phyloP scores from a whole-genome alignment of 2,888 invertebrate species.

The Drosophila parthenogenetica region DNA sequence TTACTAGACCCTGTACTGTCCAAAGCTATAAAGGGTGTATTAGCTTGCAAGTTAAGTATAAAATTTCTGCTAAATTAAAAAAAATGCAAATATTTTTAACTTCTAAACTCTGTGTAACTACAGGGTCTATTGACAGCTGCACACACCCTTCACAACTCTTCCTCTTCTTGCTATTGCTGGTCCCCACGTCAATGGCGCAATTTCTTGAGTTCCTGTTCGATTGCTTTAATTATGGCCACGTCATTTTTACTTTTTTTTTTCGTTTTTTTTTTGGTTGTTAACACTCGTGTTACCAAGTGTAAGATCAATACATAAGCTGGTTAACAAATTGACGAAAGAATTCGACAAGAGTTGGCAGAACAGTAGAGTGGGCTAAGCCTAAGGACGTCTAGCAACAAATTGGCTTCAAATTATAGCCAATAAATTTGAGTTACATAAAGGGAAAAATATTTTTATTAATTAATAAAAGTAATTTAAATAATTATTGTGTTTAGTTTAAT shows the following conservation, averaged over 20 bases:
- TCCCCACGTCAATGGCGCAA: slow-evolving; percentile 51
- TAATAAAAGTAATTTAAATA: too few relatives aligned
- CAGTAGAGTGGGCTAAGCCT: neutral
- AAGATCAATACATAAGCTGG: slow-evolving; percentile 16
- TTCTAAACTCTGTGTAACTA: too few relatives aligned
- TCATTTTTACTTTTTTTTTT: slow-evolving; percentile 31
- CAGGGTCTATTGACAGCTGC: too few relatives aligned
- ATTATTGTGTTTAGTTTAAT: too few relatives aligned
- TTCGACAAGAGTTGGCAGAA: too few relatives aligned
- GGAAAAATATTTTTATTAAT: too few relatives aligned
- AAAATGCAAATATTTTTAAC: too few relatives aligned
- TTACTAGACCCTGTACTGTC: neutral
- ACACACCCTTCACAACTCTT: neutral
- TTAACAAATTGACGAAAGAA: neutral
- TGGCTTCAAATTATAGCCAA: neutral
- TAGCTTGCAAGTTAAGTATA: too few relatives aligned
- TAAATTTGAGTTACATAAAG: too few relatives aligned
- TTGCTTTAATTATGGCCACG: slow-evolving; percentile 60
- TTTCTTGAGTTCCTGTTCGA: slow-evolving; percentile 65
- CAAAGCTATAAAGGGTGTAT: neutral
- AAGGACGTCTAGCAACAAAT: neutral
- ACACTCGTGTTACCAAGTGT: slow-evolving; percentile 17
- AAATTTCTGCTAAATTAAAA: too few relatives aligned
- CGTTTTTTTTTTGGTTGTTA: slow-evolving; percentile 4
- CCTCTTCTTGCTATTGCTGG: slow-evolving; percentile 17